Evolutionary conservation across 2,113 vertebrate species (phyloP), one percentile per base, ranked within the genome.

Genomic region (Microcebus ravelobensis): DNA sequence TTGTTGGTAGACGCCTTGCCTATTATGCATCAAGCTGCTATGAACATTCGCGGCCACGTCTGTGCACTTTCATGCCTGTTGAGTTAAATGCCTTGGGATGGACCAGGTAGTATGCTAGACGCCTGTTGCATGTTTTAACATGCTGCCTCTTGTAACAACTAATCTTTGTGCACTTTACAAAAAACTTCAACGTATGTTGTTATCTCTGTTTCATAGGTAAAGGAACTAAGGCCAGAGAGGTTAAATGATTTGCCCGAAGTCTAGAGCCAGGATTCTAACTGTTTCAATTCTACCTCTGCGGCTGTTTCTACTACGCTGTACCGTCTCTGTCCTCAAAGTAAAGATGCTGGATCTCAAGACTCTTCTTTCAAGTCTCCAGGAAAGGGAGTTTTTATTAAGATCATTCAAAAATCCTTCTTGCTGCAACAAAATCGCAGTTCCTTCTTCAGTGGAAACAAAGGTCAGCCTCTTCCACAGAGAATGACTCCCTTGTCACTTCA

Each of bases 71-170:
- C 29, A 1, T 70, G 52, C 68, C 81, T 70, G 50, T 81, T 12
- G 31, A 57, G 59, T 21, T 21, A 8, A 27, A 48, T 0, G 14
- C 52, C 70, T 42, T 36, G 7, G 52, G 21, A 13, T 36, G 63
- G 36, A 25, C 21, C 9, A 21, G 5, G 4, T 39, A 2, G 0
- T 25, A 4, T 15, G 63, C 14, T 3, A 59, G 29, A 27, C 1
- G 1, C n/a, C 0, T 13, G 29, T 11, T 67, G 65, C n/a, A 42
- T 31, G 14, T 48, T 57, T 65, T 11, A 70, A 42, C 18, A 15
- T 42, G 27, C 39, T 45, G 18, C 45, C 36, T 92, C 39, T 92
- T 27, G 39, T 1, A 87, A 63, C 86, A 59, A 50, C 4, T 13
- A 65, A 34, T n/a, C 74, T 82, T 80, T 9, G 14, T 50, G 8